phyloP scores from a whole-genome alignment of 2,797 vertebrate genomes.

The Catostomus latipinnis region DNA sequence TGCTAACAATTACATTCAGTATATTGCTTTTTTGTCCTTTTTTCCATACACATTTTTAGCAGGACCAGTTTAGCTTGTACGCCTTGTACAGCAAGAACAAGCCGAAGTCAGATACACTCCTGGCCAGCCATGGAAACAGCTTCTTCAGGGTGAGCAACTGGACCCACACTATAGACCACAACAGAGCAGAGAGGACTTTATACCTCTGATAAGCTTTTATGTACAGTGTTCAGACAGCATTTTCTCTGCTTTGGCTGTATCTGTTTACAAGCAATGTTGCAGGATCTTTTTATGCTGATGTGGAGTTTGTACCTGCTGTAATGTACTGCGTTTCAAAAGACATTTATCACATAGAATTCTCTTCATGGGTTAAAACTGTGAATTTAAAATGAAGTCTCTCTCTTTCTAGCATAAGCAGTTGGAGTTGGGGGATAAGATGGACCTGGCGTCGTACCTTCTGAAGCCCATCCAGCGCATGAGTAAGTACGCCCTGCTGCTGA shows the following conservation, averaged over 20 bases:
- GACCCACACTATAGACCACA: not conserved
- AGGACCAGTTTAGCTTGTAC: slow-evolving; percentile 93
- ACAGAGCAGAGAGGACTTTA: not conserved
- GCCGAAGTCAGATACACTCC: slow-evolving; percentile 88
- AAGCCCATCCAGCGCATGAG: slow-evolving; percentile 85
- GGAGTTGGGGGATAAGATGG: slow-evolving; percentile 86
- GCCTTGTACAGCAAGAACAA: slow-evolving; percentile 97
- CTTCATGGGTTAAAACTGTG: too few species aligned
- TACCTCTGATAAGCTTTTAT: not conserved
- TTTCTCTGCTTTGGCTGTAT: too few species aligned
- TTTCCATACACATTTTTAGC: slow-evolving; percentile 71
- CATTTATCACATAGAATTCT: not conserved
- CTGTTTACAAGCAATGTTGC: too few species aligned
- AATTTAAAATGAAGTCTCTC: not conserved
- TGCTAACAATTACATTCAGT: slow-evolving; percentile 10
- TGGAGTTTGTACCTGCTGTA: too few species aligned
- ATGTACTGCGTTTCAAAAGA: not conserved
- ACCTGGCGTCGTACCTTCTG: slow-evolving; percentile 79
- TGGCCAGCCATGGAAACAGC: slow-evolving; percentile 86
- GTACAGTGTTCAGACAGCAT: not conserved
- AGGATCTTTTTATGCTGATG: too few species aligned
- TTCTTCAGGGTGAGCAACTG: slow-evolving; percentile 90
- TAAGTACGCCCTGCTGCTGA: slow-evolving; percentile 85
- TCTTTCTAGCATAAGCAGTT: slow-evolving; percentile 80
- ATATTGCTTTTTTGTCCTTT: slow-evolving; percentile 9